phyloP scores from a whole-genome alignment of 2,113 vertebrate species.

The Esox niger region DNA sequence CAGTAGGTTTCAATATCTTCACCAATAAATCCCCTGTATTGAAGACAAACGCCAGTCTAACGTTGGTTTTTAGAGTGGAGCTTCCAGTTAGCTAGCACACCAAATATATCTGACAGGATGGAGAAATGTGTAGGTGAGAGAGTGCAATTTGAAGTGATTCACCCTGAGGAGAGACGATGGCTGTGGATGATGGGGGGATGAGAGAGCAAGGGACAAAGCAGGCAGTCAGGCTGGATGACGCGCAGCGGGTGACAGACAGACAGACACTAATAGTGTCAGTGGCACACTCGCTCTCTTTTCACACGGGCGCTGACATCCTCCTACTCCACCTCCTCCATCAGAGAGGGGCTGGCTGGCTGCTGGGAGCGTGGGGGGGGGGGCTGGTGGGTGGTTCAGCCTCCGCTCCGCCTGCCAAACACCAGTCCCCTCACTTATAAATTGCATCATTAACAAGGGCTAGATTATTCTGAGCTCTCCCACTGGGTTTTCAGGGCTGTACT shows the following conservation, averaged over 20 bases:
- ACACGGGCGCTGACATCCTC: conserved; percentile 68
- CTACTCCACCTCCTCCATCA: conserved; percentile 70
- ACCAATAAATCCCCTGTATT: conserved; percentile 53
- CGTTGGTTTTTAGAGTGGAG: conserved; percentile 50
- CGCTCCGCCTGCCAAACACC: conserved; percentile 70
- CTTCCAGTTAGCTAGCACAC: conserved; percentile 42
- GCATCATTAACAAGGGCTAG: conserved; percentile 75
- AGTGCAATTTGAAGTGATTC: conserved; percentile 60
- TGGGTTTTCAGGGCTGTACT: conserved; percentile 61
- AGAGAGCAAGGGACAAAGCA: conserved; percentile 24
- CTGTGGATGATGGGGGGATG: conserved; percentile 1
- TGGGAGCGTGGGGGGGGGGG: too few species aligned
- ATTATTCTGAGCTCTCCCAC: conserved; percentile 74
- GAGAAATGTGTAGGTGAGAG: conserved; percentile 49
- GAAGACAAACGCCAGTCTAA: conserved; percentile 44
- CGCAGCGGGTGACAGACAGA: conserved; percentile 75
- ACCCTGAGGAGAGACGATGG: conserved; percentile 23
- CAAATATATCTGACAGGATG: conserved; percentile 60
- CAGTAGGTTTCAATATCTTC: conserved; percentile 27
- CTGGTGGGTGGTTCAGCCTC: conserved; percentile 15
- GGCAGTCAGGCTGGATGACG: conserved; percentile 61
- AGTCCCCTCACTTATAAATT: conserved; percentile 76
- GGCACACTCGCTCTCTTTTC: conserved; percentile 61
- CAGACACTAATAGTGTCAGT: conserved; percentile 75
- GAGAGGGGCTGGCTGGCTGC: conserved; percentile 55